These are phyloP conservation scores for Clepsis dumicolana DNA, from an alignment of 2,888 invertebrate genomes.

Conservation along the genomic window DNA sequence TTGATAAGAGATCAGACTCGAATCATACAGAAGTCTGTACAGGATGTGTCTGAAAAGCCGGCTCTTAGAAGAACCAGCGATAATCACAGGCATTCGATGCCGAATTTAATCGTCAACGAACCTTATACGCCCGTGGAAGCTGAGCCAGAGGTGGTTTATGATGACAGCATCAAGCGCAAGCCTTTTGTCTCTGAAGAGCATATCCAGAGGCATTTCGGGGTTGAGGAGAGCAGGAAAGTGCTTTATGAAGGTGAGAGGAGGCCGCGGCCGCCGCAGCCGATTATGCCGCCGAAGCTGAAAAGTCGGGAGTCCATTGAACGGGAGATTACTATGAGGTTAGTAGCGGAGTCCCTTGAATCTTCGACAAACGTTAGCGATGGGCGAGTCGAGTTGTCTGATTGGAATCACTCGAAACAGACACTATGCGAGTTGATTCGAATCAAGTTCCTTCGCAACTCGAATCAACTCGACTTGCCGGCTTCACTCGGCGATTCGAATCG, in stretches of 20 bases:
- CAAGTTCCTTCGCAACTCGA: too few relatives aligned
- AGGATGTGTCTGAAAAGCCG: conserved; percentile 86
- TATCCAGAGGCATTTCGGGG: conserved; percentile 78
- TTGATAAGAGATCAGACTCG: conserved; percentile 89
- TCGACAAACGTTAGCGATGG: too few relatives aligned
- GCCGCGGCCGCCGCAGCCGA: conserved; percentile 61
- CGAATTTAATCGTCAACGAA: conserved; percentile 76
- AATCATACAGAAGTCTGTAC: conserved; percentile 87
- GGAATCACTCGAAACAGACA: too few relatives aligned
- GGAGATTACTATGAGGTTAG: conserved; percentile 82
- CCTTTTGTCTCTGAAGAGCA: conserved; percentile 81
- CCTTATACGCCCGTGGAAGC: conserved; percentile 60
- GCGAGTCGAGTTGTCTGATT: too few relatives aligned
- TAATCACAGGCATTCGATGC: conserved; percentile 82
- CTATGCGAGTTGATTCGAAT: too few relatives aligned
- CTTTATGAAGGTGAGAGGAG: conserved; percentile 65
- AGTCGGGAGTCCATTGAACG: conserved; percentile 77
- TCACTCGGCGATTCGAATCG: too few relatives aligned
- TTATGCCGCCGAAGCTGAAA: conserved; percentile 76
- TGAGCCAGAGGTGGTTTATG: conserved; percentile 61
- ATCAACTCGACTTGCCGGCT: too few relatives aligned
- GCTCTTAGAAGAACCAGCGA: conserved; percentile 60
- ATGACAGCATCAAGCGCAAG: conserved; percentile 71
- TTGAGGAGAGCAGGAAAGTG: conserved; percentile 77
- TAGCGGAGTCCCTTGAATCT: too few relatives aligned